phyloP scores from a whole-genome alignment of 2,797 vertebrate genomes.

The Danio jaintianensis region DNA sequence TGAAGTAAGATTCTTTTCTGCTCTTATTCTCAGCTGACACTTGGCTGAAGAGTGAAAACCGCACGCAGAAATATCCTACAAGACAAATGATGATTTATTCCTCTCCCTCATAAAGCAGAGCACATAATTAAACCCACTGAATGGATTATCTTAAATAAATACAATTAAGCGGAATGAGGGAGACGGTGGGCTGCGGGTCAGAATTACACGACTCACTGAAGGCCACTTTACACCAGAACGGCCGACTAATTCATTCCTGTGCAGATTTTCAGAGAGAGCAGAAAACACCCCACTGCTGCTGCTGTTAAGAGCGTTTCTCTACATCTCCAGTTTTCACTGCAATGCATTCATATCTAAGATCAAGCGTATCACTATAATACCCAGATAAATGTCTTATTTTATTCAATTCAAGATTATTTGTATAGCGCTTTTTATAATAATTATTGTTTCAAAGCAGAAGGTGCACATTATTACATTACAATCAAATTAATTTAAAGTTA shows the following conservation, averaged over 20 bases:
- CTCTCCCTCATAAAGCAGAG: slow-evolving; percentile 72
- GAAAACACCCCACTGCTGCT: too few relatives aligned
- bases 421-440: too few relatives aligned
- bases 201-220: slow-evolving; percentile 82
- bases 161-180: slow-evolving; percentile 74
- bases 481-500: too few relatives aligned
- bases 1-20: background rate
- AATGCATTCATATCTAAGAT: too few relatives aligned
- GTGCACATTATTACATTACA: too few relatives aligned
- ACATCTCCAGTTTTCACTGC: too few relatives aligned
- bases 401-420: too few relatives aligned
- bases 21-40: background rate
- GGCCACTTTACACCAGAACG: slow-evolving; percentile 79
- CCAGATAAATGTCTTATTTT: too few relatives aligned
- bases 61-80: slow-evolving; percentile 40
- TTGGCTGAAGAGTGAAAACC: slow-evolving; percentile 19
- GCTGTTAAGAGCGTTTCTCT: too few relatives aligned
- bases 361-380: too few relatives aligned
- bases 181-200: slow-evolving; percentile 76
- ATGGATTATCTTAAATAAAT: slow-evolving; percentile 80
- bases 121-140: slow-evolving; percentile 77
- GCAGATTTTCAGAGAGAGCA: too few relatives aligned
- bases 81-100: slow-evolving; percentile 72
- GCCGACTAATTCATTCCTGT: slow-evolving; percentile 78
- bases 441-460: too few relatives aligned